phyloP scores from a whole-genome alignment of 2,113 vertebrate species.

The Rhinogobius similis region DNA sequence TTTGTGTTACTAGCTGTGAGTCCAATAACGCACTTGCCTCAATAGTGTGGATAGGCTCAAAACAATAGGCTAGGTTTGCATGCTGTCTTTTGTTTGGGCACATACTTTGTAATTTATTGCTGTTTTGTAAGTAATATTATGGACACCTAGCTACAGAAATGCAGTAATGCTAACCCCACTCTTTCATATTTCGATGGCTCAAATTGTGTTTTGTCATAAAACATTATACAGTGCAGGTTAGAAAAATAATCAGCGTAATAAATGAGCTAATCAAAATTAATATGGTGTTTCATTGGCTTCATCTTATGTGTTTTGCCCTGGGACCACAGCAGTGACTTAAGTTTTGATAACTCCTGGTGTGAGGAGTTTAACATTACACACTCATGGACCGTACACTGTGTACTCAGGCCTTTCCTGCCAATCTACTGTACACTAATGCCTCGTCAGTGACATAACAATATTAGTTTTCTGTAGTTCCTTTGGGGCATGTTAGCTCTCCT shows the following conservation, averaged over 20 bases:
- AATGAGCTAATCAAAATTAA: neutral
- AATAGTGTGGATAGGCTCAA: neutral
- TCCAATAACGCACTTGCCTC: neutral
- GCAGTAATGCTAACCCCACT: neutral
- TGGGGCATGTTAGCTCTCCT: constrained; percentile 29
- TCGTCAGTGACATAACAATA: constrained; percentile 34
- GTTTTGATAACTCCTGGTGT: constrained; percentile 19
- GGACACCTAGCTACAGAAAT: neutral
- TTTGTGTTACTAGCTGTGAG: neutral
- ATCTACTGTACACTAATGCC: constrained; percentile 18
- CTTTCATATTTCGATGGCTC: neutral
- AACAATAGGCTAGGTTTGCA: neutral
- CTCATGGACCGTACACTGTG: constrained; percentile 19
- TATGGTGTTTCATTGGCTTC: neutral
- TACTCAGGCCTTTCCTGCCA: constrained; percentile 25
- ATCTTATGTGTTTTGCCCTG: neutral
- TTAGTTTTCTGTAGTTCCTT: constrained; percentile 18
- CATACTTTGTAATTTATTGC: neutral
- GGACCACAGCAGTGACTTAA: neutral
- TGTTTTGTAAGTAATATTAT: neutral
- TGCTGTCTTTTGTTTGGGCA: neutral
- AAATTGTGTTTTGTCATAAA: neutral
- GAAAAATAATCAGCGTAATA: constrained; percentile 3
- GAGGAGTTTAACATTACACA: constrained; percentile 25
- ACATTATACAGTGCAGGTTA: constrained; percentile 6